Evolutionary conservation across 2,888 invertebrate species (phyloP).

Genomic region (Cenopis cana): DNA sequence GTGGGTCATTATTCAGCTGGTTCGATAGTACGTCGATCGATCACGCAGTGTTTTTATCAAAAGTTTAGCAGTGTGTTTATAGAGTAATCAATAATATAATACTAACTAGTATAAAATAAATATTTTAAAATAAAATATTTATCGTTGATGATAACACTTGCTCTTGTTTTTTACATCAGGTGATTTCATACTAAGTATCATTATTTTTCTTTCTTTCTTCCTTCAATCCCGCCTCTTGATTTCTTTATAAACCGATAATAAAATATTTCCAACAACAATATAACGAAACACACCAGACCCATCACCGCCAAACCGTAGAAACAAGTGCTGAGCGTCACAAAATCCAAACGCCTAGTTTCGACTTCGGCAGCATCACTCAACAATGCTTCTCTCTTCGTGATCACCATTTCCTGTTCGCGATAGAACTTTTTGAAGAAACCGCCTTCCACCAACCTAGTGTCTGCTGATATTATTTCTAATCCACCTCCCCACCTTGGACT

Average conservation of each 20-base stretch:
- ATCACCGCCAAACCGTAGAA: slow-evolving; percentile 59
- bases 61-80: too few species aligned
- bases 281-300: slow-evolving; percentile 54
- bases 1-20: too few species aligned
- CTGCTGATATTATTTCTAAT: slow-evolving; percentile 50
- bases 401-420: slow-evolving; percentile 41
- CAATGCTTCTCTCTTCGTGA: slow-evolving; percentile 12
- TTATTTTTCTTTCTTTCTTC: too few species aligned
- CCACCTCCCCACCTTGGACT: slow-evolving; percentile 67
- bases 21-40: too few species aligned
- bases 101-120: too few species aligned
- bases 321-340: slow-evolving; percentile 57
- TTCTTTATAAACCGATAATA: background rate
- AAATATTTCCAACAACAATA: slow-evolving; percentile 54
- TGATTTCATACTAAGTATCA: background rate
- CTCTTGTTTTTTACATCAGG: background rate
- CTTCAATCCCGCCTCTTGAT: background rate
- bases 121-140: too few species aligned
- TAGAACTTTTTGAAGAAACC: slow-evolving; percentile 55
- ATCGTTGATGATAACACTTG: too few species aligned
- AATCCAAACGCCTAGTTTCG: slow-evolving; percentile 48
- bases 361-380: slow-evolving; percentile 25
- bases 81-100: too few species aligned
- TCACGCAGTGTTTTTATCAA: too few species aligned
- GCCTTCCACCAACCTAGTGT: slow-evolving; percentile 55